Evolutionary conservation across 2,888 invertebrate genomes (phyloP), one percentile per base, ranked within the genome.

Genomic region (Protula sp.): DNA sequence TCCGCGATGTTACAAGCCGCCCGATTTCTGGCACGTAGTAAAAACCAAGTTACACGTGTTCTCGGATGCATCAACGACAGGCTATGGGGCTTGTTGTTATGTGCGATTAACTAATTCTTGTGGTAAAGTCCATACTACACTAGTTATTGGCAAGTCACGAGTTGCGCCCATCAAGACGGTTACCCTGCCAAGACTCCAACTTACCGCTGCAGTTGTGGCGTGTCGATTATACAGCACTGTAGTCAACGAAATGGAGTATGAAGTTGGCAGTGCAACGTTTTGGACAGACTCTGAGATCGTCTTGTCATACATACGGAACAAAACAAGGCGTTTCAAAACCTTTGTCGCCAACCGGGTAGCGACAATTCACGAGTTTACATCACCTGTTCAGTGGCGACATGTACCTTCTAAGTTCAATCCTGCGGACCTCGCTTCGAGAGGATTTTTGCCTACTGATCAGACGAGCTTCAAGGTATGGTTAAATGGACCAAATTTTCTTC

Each of bases 1-100:
- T n/a, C n/a, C n/a, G n/a, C n/a, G n/a, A n/a, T n/a, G n/a, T n/a
- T n/a, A n/a, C n/a, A n/a, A n/a, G n/a, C n/a, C n/a, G n/a, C n/a
- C n/a, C n/a, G n/a, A 52, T 1, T 67, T 69, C 61, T 9, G 45
- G 9, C 47, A 60, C 1, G 54, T 62, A 2, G 24, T 29, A n/a
- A n/a, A 22, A 1, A 28, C 50, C 1, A 58, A 67, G 51, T 27
- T 70, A 24, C 69, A 70, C 54, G 64, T 65, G 31, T 70, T 71
- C 51, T 64, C 64, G 9, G 67, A 70, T 67, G 63, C 61, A 5
- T 64, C 65, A 58, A 54, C 48, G 9, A 14, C 45, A 38, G n/a
- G n/a, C n/a, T n/a, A n/a, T n/a, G n/a, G n/a, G n/a, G n/a, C n/a
- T n/a, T n/a, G n/a, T n/a, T n/a, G n/a, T n/a, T n/a, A n/a, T n/a